These are phyloP conservation scores for Pelmatolapia mariae DNA, from an alignment of 2,113 vertebrate genomes.

Conservation along the genomic window DNA sequence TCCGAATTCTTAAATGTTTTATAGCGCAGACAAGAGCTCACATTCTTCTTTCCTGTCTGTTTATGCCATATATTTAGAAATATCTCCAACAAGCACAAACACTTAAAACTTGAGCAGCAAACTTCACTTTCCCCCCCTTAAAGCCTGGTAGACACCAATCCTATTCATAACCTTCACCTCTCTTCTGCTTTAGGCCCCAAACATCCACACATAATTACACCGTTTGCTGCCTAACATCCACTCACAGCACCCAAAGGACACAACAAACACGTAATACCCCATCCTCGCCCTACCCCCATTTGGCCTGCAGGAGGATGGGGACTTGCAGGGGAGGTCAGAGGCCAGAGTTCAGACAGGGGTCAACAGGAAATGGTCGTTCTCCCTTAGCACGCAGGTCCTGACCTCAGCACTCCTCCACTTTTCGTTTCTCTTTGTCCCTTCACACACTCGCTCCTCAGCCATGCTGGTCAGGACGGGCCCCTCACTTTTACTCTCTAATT, in stretches of 20 bases:
- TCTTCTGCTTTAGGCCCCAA: background rate
- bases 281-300: slow-evolving; percentile 29
- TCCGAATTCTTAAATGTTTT: background rate
- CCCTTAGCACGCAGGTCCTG: slow-evolving; percentile 48
- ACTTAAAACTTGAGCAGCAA: background rate
- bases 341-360: slow-evolving; percentile 70
- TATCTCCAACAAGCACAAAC: background rate
- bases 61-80: background rate
- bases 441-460: background rate
- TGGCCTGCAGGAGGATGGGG: slow-evolving; percentile 50
- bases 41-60: background rate
- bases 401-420: slow-evolving; percentile 52
- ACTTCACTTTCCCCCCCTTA: background rate
- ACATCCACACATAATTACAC: background rate
- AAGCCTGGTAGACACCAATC: background rate
- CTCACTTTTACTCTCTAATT: background rate
- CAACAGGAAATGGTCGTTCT: slow-evolving; percentile 75
- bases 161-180: background rate
- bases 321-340: slow-evolving; percentile 59
- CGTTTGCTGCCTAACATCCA: background rate
- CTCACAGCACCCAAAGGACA: background rate
- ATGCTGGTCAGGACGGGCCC: background rate
- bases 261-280: slow-evolving; percentile 13
- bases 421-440: slow-evolving; percentile 56
- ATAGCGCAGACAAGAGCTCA: background rate